Evolutionary conservation across 2,888 invertebrate species (phyloP).

Genomic region (Allophyes oxyacanthae): DNA sequence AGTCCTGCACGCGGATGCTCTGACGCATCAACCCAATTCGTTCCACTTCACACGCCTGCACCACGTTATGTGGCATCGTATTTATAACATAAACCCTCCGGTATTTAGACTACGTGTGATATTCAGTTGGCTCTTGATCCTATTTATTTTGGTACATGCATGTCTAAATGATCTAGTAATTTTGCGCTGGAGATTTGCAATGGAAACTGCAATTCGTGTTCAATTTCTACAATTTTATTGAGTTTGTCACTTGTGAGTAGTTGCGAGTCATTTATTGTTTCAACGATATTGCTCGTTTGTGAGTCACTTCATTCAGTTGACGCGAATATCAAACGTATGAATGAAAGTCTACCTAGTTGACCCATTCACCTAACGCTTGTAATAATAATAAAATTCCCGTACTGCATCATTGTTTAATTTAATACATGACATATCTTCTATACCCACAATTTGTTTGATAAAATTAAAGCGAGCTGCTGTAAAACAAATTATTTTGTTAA

Average conservation of each 20-base stretch:
- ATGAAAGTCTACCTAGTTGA: constrained; percentile 19
- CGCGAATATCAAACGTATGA: constrained; percentile 8
- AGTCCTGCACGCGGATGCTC: constrained; percentile 67
- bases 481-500: background rate
- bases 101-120: constrained; percentile 62
- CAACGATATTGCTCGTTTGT: constrained; percentile 13
- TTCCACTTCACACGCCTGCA: constrained; percentile 75
- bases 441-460: background rate
- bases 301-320: constrained; percentile 16
- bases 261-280: constrained; percentile 32
- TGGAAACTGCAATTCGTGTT: constrained; percentile 17
- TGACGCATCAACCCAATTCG: constrained; percentile 71
- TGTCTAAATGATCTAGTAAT: constrained; percentile 41
- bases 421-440: background rate
- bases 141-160: constrained; percentile 53
- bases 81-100: constrained; percentile 67
- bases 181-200: constrained; percentile 41
- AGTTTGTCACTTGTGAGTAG: constrained; percentile 10
- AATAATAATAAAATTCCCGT: too few species aligned
- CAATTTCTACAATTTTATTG: constrained; percentile 18
- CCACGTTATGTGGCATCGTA: constrained; percentile 64
- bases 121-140: constrained; percentile 56
- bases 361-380: background rate
- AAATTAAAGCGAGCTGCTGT: background rate
- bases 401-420: background rate